Base-by-base conservation (phyloP, 2,797 vertebrate genomes). In the Podarcis siculus region DNA sequence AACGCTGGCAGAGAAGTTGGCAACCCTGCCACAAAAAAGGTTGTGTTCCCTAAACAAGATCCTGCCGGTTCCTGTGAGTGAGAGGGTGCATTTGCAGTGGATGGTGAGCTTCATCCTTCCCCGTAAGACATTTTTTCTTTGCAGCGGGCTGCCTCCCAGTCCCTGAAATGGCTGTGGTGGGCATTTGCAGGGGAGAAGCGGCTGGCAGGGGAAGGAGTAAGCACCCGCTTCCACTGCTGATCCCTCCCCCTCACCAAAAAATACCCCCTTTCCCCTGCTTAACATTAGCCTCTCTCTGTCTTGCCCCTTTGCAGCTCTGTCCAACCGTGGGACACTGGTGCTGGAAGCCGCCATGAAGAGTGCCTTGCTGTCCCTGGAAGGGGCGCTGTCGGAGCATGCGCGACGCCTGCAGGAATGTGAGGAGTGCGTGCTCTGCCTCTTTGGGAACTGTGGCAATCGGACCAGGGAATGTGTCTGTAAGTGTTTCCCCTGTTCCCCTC, bases 321-420 rank as follows among this genome's bases (percentile, higher is more conserved):
- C 98, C 0, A 98, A 97, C 89, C 97, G 98, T 1, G 99, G 99
- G 21, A 99, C 98, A 0, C 96, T 98, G 93, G 98, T 98, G 71
- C 90, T 99, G 85, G 98, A 98, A 95, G 97, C 98, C 0, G 98
- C 98, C 1, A 96, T 98, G 97, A 97, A 97, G 39, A 98, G 96
- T 0, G 98, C 98, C 0, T 94, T 98, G 85, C 97, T 98, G 80
- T 96, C 98, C 0, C 93, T 98, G 4, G 98, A 98, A 17, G 93
- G 76, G 2, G 97, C 97, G 0, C 94, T 95, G 1, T 96, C 96
- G 0, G 97, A 98, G 89, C 97, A 97, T 81, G 96, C 96, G 79
- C 96, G 86, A 61, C 96, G 95, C 13, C 93, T 96, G 83, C 95
- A 96, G 0, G 95, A 95, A 90, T 98, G 98, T 0, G 87, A 93